Evolutionary conservation across 2,113 vertebrate genomes (phyloP), one percentile per base, ranked within the genome.

Genomic region (Rhinopithecus roxellana): DNA sequence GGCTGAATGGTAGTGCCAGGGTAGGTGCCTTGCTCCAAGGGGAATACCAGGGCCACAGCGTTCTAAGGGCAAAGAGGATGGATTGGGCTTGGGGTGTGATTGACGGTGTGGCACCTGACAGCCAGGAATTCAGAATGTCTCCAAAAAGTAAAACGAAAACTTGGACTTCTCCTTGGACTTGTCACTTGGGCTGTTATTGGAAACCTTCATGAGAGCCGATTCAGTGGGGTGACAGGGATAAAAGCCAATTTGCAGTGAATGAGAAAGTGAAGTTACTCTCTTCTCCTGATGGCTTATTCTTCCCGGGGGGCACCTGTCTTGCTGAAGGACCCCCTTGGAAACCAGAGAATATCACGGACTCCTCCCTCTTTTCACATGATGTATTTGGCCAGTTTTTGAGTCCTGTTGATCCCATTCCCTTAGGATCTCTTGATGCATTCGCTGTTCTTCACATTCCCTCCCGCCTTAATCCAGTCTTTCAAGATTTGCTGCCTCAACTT

Each of bases 321-420:
- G 32, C 48, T 2, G 64, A 32, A 32, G 40, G 22, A 22, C 3
- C 25, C 35, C 40, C 13, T 12, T 20, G 10, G 43, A 52, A 64
- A 7, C 35, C 6, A 13, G 52, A 25, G 2, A 7, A 12, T 40
- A 20, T 3, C 32, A 4, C 50, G 2, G 4, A 35, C 18, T 40
- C 7, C 43, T 5, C 8, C 35, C 8, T 30, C 59, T 67, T 45
- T 30, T 55, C 45, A 17, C 12, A 4, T 11, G 10, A 8, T 5
- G n/a, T 3, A 55, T 25, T 30, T 13, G n/a, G 43, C 48, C 55
- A 52, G 2, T 67, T 52, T 2, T 22, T 8, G 64, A 30, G 57
- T 61, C 30, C 61, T 40, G 18, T 2, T 25, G 32, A 85, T 9
- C 32, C 17, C 25, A 32, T 57, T 83, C 38, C 59, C 8, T 52